Conservation (phyloP, 2,113 vertebrate genomes). For the Sorex fumeus region DNA sequence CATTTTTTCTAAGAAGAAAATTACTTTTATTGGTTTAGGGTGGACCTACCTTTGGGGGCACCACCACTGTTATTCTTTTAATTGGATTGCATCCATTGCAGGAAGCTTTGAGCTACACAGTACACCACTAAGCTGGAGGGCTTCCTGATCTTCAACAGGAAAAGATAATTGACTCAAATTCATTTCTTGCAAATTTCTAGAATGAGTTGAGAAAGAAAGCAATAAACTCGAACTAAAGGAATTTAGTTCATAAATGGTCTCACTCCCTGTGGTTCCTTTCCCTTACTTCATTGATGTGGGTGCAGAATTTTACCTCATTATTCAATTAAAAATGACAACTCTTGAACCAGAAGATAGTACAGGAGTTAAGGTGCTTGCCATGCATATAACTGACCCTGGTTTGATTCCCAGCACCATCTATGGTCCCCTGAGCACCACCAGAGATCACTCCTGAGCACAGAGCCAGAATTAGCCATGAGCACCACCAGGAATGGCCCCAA, state of each 20-base stretch:
- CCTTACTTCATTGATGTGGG: neutral
- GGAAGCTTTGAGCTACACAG: neutral
- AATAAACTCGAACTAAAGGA: neutral
- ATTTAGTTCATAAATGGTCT: neutral
- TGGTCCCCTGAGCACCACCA: too few relatives aligned
- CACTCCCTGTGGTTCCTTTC: neutral
- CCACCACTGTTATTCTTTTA: neutral
- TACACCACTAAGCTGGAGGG: neutral
- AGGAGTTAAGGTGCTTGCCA: too few relatives aligned
- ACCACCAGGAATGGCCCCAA: too few relatives aligned
- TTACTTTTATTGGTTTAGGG: neutral
- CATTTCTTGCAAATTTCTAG: neutral
- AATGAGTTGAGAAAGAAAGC: neutral
- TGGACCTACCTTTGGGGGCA: neutral
- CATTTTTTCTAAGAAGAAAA: conserved; percentile 16
- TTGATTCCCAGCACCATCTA: too few relatives aligned
- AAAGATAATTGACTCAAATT: neutral
- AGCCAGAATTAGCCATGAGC: too few relatives aligned
- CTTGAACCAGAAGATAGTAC: neutral
- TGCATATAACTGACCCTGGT: too few relatives aligned
- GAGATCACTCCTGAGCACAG: too few relatives aligned
- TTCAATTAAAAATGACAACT: neutral
- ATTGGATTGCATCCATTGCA: neutral
- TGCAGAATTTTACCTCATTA: neutral
- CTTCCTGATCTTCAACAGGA: conserved; percentile 17